These are phyloP conservation scores for Microcebus lehilahytsara DNA, from an alignment of 2,113 vertebrate species.

Conservation along the genomic window DNA sequence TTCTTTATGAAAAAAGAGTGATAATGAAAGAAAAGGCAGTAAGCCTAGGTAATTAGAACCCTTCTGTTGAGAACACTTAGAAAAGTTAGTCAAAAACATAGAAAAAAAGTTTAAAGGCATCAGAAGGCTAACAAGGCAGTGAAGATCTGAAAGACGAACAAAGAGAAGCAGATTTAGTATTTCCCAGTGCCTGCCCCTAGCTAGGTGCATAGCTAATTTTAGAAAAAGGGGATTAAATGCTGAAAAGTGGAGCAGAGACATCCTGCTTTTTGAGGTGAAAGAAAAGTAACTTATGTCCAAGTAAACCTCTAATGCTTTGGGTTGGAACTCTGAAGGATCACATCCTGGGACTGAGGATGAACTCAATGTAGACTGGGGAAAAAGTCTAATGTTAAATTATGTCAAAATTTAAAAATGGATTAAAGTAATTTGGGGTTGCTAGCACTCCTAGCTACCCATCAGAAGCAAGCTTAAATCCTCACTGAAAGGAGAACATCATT, in stretches of 20 bases:
- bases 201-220: neutral
- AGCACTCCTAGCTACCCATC: neutral
- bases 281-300: neutral
- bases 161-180: neutral
- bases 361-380: neutral
- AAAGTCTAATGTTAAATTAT: neutral
- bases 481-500: neutral
- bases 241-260: neutral
- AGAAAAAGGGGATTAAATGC: neutral
- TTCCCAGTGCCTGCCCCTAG: neutral
- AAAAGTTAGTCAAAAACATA: neutral
- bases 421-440: neutral
- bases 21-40: neutral
- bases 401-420: conserved; percentile 35
- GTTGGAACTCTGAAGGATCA: neutral
- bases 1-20: conserved; percentile 19
- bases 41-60: neutral
- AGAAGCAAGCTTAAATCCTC: conserved; percentile 1
- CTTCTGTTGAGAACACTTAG: neutral
- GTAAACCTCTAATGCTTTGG: neutral
- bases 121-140: neutral
- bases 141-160: neutral
- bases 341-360: neutral
- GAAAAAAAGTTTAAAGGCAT: neutral
- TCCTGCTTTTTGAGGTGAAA: neutral